These are phyloP conservation scores for Sandelia bainsii DNA, from an alignment of 2,797 vertebrate species.

Conservation along the genomic window DNA sequence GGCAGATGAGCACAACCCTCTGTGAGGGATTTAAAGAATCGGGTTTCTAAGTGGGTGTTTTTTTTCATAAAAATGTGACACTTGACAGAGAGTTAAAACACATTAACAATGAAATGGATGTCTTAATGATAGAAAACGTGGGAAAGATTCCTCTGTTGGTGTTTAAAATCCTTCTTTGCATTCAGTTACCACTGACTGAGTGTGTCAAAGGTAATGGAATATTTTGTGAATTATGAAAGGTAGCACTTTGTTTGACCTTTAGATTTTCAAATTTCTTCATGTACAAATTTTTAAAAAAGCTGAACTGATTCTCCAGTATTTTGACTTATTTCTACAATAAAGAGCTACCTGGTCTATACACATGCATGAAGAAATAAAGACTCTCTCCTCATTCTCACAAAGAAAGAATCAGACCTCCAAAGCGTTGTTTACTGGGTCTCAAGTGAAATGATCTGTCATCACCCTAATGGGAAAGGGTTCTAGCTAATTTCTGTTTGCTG, in stretches of 20 bases:
- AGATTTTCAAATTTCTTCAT: not conserved
- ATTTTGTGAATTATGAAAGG: not conserved
- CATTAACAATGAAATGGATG: conserved; percentile 36
- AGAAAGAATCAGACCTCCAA: conserved; percentile 60
- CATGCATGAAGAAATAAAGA: not conserved
- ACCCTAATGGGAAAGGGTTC: conserved; percentile 41
- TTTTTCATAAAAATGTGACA: conserved; percentile 52
- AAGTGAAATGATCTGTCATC: conserved; percentile 57
- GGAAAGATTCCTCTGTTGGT: conserved; percentile 17
- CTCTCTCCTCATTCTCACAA: conserved; percentile 18
- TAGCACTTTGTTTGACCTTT: not conserved
- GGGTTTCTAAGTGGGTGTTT: conserved; percentile 55
- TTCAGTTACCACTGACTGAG: not conserved
- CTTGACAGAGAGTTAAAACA: conserved; percentile 24
- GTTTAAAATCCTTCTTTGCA: conserved; percentile 3
- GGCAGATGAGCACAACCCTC: conserved; percentile 64
- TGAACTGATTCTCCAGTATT: not conserved
- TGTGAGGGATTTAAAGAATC: conserved; percentile 62
- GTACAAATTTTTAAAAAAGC: conserved; percentile 4
- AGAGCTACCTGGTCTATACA: not conserved
- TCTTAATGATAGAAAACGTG: conserved; percentile 29
- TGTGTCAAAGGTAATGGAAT: conserved; percentile 1
- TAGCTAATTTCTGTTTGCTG: conserved; percentile 55
- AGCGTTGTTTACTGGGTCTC: conserved; percentile 60
- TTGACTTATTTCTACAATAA: not conserved